Percentiles rank a stretch among this genome's conserved stretches.
Evolutionary conservation across 2,797 vertebrate species (phyloP).

Genomic region (Cynopterus sphinx): DNA sequence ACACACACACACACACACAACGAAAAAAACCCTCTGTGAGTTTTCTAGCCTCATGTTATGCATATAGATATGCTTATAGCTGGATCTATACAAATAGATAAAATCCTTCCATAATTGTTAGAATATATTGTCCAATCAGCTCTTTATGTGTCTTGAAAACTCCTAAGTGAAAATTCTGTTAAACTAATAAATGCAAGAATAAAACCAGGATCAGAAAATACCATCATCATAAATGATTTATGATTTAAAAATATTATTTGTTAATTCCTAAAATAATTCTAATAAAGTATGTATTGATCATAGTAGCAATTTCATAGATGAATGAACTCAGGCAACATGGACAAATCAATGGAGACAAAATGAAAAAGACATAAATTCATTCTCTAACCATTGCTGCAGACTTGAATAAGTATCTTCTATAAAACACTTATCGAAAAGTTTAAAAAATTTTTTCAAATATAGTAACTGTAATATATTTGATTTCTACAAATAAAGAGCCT

Average conservation of each 20-base stretch:
- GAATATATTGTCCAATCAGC: neutral
- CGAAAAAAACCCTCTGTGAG: neutral
- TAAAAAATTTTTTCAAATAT: neutral
- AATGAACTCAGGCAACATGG: neutral
- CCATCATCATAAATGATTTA: neutral
- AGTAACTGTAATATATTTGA: neutral
- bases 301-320: neutral
- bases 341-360: constrained; percentile 26
- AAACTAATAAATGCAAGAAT: neutral
- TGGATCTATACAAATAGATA: neutral
- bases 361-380: neutral
- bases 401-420: neutral
- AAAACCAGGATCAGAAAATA: constrained; percentile 29
- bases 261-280: constrained; percentile 24
- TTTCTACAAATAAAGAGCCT: neutral
- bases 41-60: constrained; percentile 8
- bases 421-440: neutral
- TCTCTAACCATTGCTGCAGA: neutral
- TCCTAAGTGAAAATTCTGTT: neutral
- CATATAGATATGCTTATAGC: neutral
- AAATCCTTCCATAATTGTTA: neutral
- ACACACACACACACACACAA: neutral
- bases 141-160: neutral
- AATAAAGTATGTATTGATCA: neutral
- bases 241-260: constrained; percentile 20